A percentile compares a stretch with the other conserved stretches of the same genome.
phyloP scores from a whole-genome alignment of 2,888 invertebrate genomes.

The Epirrhoe alternata region DNA sequence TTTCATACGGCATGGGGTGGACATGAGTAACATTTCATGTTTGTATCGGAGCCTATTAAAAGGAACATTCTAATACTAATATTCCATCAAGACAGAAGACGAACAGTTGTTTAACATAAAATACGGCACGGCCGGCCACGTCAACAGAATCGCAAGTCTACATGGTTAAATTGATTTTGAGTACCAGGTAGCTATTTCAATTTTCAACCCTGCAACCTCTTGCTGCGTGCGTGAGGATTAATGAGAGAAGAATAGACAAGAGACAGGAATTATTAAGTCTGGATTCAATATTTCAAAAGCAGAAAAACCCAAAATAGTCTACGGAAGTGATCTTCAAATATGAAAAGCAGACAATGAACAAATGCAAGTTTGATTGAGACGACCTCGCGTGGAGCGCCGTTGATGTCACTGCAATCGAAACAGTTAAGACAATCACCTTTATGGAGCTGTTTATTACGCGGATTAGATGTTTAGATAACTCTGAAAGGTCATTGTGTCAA shows the following conservation, averaged over 20 bases:
- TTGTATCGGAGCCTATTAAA: background rate
- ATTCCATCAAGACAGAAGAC: background rate
- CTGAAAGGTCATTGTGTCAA: conserved; percentile 10
- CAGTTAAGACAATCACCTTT: conserved; percentile 38
- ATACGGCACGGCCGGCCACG: no score
- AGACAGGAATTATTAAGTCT: no score
- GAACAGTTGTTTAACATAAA: no score
- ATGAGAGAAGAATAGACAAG: no score
- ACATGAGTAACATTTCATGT: background rate
- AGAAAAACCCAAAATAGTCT: background rate
- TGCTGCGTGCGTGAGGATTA: no score
- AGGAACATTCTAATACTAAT: background rate
- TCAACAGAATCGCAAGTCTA: no score
- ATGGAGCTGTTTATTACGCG: conserved; percentile 27
- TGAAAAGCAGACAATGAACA: conserved; percentile 13
- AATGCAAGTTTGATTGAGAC: conserved; percentile 62
- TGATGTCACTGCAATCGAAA: conserved; percentile 55
- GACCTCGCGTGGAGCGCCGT: conserved; percentile 54
- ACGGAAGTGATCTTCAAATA: background rate
- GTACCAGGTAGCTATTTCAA: no score
- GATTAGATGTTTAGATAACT: conserved; percentile 31
- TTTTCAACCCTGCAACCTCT: no score
- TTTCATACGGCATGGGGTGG: conserved; percentile 32
- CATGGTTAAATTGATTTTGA: no score
- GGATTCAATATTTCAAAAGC: background rate